Evolutionary conservation across 1,140 invertebrate genomes (phyloP).

Genomic region (Micrasema longulum): DNA sequence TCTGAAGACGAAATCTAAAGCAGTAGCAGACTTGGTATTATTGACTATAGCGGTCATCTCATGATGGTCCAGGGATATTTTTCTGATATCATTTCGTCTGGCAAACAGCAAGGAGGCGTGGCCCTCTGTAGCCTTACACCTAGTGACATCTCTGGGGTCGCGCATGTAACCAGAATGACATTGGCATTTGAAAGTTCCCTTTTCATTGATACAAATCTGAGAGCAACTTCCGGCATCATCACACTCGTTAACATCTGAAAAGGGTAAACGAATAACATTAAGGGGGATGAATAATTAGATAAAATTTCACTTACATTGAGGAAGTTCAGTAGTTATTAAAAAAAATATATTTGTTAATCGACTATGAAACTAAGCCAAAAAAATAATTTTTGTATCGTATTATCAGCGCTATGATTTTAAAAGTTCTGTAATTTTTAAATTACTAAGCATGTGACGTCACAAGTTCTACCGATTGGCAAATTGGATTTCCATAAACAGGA

Average conservation of each 20-base stretch:
- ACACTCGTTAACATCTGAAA: slow-evolving; percentile 94
- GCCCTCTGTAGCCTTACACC: slow-evolving; percentile 89
- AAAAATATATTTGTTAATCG: too few species aligned
- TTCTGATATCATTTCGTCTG: slow-evolving; percentile 87
- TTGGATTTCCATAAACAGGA: too few species aligned
- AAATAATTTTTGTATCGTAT: too few species aligned
- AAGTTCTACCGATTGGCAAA: too few species aligned
- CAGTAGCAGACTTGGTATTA: slow-evolving; percentile 86
- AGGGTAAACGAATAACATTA: too few species aligned
- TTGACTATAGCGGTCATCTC: slow-evolving; percentile 92
- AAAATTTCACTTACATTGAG: too few species aligned
- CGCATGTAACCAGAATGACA: slow-evolving; percentile 89
- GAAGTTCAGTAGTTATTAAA: too few species aligned
- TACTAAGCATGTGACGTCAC: too few species aligned
- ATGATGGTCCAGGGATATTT: slow-evolving; percentile 89
- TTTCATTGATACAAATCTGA: slow-evolving; percentile 91
- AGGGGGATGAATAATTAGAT: too few species aligned
- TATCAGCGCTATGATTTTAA: too few species aligned
- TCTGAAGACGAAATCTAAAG: slow-evolving; percentile 89
- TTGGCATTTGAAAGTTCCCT: slow-evolving; percentile 93
- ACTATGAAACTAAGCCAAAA: too few species aligned
- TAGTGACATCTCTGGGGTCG: slow-evolving; percentile 84
- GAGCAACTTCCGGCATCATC: slow-evolving; percentile 89
- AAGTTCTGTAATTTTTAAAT: too few species aligned
- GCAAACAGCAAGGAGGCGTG: slow-evolving; percentile 88